These are phyloP conservation scores for Mirza zaza DNA, from an alignment of 2,113 vertebrate genomes.

Conservation along the genomic window DNA sequence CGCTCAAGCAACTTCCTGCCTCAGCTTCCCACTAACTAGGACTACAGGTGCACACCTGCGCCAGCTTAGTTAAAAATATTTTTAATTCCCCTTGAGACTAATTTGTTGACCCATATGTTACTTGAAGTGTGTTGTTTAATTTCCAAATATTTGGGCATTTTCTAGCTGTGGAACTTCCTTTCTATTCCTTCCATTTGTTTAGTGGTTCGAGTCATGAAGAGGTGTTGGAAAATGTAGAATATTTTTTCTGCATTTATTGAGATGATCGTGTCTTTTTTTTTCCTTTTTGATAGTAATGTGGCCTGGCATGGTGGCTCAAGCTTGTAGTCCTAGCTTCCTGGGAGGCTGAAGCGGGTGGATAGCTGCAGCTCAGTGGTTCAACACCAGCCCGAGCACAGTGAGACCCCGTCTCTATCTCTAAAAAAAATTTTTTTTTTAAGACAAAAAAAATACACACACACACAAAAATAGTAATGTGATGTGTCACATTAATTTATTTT, in stretches of 20 bases:
- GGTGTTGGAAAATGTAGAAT: neutral
- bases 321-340: too few species aligned
- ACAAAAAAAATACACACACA: too few species aligned
- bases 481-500: neutral
- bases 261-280: neutral
- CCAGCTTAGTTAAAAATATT: neutral
- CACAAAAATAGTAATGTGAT: neutral
- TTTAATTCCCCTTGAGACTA: neutral
- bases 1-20: neutral
- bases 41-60: neutral
- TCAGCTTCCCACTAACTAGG: too few species aligned
- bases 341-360: too few species aligned
- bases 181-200: neutral
- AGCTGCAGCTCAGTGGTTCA: too few species aligned
- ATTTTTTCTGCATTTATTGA: neutral
- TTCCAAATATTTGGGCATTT: neutral
- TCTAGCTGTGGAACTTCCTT: neutral
- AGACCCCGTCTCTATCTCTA: too few species aligned
- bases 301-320: too few species aligned
- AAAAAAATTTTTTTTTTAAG: too few species aligned
- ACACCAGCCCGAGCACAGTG: too few species aligned
- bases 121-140: neutral
- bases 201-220: neutral
- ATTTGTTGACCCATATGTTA: neutral
- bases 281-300: neutral